phyloP scores from a whole-genome alignment of 2,888 invertebrate species.

The Ferrisia virgata region DNA sequence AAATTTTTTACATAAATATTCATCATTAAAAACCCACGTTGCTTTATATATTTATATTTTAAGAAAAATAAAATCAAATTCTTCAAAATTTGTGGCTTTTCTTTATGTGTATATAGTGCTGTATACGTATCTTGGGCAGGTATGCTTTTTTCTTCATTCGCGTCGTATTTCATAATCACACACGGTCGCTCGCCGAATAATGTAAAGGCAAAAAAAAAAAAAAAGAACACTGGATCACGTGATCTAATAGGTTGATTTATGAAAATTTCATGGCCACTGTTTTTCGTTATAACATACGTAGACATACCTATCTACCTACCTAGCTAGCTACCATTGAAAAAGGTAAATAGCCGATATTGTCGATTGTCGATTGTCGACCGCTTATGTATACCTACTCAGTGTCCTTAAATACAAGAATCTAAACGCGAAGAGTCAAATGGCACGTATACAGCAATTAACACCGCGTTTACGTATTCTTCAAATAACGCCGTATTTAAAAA shows the following conservation, averaged over 20 bases:
- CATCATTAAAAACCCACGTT: conserved; percentile 6
- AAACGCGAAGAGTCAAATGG: background rate
- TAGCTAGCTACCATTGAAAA: background rate
- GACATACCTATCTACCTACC: too few species aligned
- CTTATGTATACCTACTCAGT: background rate
- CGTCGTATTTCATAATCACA: background rate
- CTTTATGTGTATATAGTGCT: background rate
- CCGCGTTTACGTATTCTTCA: background rate
- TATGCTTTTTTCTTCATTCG: background rate
- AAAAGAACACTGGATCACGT: background rate
- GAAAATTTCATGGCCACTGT: background rate
- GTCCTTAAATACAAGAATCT: too few species aligned
- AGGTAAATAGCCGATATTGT: background rate
- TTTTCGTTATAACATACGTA: too few species aligned
- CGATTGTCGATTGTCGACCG: background rate
- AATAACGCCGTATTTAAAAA: background rate
- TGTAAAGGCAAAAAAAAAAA: too few species aligned
- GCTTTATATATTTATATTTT: background rate
- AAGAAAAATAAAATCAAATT: background rate
- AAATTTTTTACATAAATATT: conserved; percentile 13
- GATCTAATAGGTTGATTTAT: background rate
- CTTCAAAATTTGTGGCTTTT: background rate
- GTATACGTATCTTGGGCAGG: too few species aligned
- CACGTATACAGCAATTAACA: background rate
- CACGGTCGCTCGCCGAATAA: background rate